phyloP scores from a whole-genome alignment of 1,140 invertebrate genomes.

The Heterodera carotae region DNA sequence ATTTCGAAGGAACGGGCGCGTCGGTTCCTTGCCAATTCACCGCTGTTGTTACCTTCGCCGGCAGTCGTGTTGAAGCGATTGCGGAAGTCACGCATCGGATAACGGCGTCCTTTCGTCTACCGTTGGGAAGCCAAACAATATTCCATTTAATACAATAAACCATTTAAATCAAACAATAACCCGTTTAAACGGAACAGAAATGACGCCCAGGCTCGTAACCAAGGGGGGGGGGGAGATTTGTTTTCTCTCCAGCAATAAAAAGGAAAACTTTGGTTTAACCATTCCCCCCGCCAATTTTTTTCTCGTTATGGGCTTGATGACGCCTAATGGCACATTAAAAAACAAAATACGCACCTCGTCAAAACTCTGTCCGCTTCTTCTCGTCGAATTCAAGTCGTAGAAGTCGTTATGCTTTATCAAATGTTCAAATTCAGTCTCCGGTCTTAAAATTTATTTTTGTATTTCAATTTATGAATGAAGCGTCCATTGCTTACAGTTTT shows the following conservation, averaged over 20 bases:
- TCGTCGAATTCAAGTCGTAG: slow-evolving; percentile 11
- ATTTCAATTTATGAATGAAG: background rate
- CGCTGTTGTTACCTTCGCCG: background rate
- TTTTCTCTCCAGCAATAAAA: slow-evolving; percentile 14
- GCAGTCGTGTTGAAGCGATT: slow-evolving; percentile 14
- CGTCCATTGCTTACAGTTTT: slow-evolving; percentile 27
- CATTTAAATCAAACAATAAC: too few species aligned
- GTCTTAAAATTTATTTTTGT: slow-evolving; percentile 19
- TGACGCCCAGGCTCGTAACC: too few species aligned
- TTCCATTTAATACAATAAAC: too few species aligned
- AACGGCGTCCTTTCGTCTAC: background rate
- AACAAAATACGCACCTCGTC: too few species aligned
- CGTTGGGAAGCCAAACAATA: too few species aligned
- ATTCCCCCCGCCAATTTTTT: too few species aligned
- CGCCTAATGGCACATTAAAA: too few species aligned
- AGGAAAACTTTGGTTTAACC: too few species aligned
- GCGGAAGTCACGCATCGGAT: slow-evolving; percentile 6
- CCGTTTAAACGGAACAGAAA: too few species aligned
- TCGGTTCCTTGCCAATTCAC: slow-evolving; percentile 4
- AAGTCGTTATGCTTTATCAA: slow-evolving; percentile 37
- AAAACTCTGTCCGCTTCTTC: slow-evolving; percentile 46
- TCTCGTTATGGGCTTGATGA: too few species aligned
- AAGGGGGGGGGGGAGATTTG: too few species aligned
- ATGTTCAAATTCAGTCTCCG: slow-evolving; percentile 27
- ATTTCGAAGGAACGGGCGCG: slow-evolving; percentile 30